Percentiles rank a stretch among this genome's conserved stretches.
Conservation (phyloP, 2,888 invertebrate genomes). For the Tachystola acroxantha region DNA sequence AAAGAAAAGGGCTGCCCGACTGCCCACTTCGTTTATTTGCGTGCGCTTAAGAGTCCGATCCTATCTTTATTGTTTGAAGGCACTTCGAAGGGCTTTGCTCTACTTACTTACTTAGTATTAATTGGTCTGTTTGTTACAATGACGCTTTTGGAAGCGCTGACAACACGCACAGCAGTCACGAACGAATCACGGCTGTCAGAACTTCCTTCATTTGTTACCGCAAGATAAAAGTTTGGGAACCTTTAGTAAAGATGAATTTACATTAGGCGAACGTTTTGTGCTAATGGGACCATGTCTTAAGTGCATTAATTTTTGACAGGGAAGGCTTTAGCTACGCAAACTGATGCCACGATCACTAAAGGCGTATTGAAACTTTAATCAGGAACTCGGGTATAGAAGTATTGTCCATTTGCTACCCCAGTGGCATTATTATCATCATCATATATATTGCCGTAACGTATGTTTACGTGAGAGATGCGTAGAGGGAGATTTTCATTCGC, state of each 20-base stretch:
- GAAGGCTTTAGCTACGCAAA: too few species aligned
- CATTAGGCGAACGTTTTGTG: slow-evolving; percentile 17
- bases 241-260: slow-evolving; percentile 4
- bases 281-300: slow-evolving; percentile 14
- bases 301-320: too few species aligned
- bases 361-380: too few species aligned
- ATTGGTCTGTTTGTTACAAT: slow-evolving; percentile 19
- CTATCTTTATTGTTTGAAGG: slow-evolving; percentile 20
- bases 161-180: slow-evolving; percentile 22
- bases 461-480: too few species aligned
- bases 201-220: slow-evolving; percentile 42
- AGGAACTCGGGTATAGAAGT: too few species aligned
- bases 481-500: too few species aligned
- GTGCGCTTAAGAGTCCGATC: slow-evolving; percentile 19
- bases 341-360: too few species aligned
- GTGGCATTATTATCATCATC: too few species aligned
- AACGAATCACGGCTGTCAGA: slow-evolving; percentile 38
- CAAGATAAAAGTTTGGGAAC: slow-evolving; percentile 28
- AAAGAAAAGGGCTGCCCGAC: slow-evolving; percentile 1
- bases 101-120: slow-evolving; percentile 23
- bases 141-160: slow-evolving; percentile 7
- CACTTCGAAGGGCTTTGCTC: slow-evolving; percentile 19
- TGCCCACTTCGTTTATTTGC: slow-evolving; percentile 7
- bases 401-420: too few species aligned
- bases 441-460: too few species aligned